Conservation (phyloP, 2,113 vertebrate species). For the Ahaetulla prasina region DNA sequence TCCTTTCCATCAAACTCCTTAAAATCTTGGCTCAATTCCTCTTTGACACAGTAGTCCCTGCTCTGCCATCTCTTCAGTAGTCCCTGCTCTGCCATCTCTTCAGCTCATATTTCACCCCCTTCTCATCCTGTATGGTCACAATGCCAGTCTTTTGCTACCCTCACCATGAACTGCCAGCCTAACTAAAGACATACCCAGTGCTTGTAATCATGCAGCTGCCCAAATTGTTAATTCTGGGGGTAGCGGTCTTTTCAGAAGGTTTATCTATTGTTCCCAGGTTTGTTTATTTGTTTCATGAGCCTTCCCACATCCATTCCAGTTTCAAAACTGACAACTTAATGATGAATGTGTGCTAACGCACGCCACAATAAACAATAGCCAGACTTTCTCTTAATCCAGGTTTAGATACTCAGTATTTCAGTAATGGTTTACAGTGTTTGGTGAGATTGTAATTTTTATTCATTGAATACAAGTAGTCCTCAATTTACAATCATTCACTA, state of each 20-base stretch:
- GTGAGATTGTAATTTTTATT: not conserved
- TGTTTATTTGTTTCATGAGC: no score
- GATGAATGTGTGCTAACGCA: not conserved
- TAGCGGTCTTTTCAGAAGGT: no score
- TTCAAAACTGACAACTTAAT: not conserved
- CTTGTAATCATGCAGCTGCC: not conserved
- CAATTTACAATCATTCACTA: no score
- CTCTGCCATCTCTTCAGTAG: not conserved
- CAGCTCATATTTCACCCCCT: no score
- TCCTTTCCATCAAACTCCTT: not conserved
- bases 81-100: not conserved
- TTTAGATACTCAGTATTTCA: not conserved
- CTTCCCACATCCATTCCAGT: not conserved
- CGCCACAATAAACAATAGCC: not conserved
- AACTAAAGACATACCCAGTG: not conserved
- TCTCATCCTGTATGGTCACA: not conserved
- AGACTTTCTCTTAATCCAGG: not conserved
- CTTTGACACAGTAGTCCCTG: not conserved
- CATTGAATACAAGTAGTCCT: no score
- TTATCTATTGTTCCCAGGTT: no score
- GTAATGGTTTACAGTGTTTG: no score
- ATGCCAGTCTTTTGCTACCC: not conserved
- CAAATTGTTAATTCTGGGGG: not conserved
- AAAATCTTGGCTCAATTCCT: not conserved
- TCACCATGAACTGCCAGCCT: not conserved